A percentile compares a stretch with the other conserved stretches of the same genome.
phyloP scores from a whole-genome alignment of 2,113 vertebrate genomes.

The Mionectes macconnelli region DNA sequence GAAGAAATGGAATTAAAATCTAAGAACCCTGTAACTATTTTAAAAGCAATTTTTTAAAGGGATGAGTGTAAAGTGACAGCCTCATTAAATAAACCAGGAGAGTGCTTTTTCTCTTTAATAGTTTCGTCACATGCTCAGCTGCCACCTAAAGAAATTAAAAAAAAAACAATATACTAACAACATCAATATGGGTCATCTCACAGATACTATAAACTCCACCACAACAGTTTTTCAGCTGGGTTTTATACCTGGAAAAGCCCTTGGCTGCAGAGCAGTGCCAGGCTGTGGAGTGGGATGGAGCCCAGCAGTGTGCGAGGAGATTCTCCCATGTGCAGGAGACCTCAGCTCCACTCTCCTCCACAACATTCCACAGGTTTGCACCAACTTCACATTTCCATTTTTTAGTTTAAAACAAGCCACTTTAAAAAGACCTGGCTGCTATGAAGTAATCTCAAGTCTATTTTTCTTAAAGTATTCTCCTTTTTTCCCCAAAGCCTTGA shows the following conservation, averaged over 20 bases:
- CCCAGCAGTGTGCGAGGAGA: neutral
- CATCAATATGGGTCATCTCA: neutral
- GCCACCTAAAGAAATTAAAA: neutral
- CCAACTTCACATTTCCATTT: neutral
- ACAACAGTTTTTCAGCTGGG: accelerated
- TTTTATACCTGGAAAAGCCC: neutral
- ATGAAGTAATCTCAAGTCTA: neutral
- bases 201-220: neutral
- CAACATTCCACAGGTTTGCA: neutral
- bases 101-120: neutral
- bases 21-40: neutral
- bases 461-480: neutral
- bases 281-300: neutral
- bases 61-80: neutral
- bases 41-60: neutral
- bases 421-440: neutral
- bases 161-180: accelerated
- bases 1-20: neutral
- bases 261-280: neutral
- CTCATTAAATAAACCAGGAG: neutral
- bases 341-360: neutral
- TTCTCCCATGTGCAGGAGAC: accelerated
- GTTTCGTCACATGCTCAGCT: neutral
- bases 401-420: neutral
- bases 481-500: neutral